These are phyloP conservation scores for Caenorhabditis tropicalis DNA, from an alignment of 1,140 invertebrate genomes.

Conservation along the genomic window DNA sequence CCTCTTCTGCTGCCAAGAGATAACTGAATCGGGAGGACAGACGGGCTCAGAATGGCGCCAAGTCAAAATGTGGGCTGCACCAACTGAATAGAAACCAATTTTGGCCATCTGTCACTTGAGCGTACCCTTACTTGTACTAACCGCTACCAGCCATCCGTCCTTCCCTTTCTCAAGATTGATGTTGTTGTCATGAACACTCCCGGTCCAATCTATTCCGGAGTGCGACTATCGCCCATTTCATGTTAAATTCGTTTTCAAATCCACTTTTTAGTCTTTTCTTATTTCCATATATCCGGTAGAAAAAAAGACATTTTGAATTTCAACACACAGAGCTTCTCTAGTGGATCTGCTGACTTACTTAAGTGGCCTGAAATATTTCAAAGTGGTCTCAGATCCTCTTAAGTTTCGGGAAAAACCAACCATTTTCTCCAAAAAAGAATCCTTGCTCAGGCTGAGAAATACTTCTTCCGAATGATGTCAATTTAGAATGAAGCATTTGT, in stretches of 20 bases:
- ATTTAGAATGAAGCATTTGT: no score
- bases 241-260: not conserved
- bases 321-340: no score
- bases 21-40: constrained; percentile 14
- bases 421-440: no score
- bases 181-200: constrained; percentile 26
- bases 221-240: not conserved
- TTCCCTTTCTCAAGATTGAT: constrained; percentile 37
- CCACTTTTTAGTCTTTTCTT: not conserved
- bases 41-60: constrained; percentile 2
- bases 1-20: not conserved
- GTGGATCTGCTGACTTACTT: no score
- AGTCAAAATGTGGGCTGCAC: not conserved
- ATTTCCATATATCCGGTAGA: no score
- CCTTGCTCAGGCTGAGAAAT: no score
- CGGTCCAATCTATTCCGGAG: not conserved
- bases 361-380: no score
- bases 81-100: constrained; percentile 30
- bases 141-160: constrained; percentile 2
- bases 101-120: constrained; percentile 39
- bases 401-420: no score
- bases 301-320: no score
- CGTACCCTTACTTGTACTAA: constrained; percentile 26
- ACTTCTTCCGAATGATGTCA: no score
- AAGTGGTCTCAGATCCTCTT: no score